Conservation (phyloP, 2,113 vertebrate genomes). For the Numenius arquata region DNA sequence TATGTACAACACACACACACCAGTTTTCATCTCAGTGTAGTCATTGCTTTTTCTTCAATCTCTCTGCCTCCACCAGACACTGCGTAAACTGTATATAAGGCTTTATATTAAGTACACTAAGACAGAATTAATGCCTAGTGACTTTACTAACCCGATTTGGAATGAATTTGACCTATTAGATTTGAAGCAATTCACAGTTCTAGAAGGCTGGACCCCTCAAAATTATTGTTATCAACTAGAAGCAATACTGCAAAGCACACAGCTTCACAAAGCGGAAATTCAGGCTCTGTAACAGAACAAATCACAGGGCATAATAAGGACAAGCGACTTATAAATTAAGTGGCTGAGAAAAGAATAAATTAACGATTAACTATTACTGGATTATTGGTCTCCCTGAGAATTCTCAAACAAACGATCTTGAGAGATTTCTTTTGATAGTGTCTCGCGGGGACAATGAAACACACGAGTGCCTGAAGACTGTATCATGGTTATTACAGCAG, state of each 20-base stretch:
- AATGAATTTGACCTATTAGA: background rate
- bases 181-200: background rate
- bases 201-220: background rate
- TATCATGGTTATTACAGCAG: background rate
- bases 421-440: background rate
- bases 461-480: background rate
- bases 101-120: background rate
- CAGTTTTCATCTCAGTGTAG: background rate
- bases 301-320: background rate
- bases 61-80: background rate
- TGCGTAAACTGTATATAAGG: background rate
- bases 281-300: background rate
- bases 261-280: background rate
- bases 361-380: background rate
- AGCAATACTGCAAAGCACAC: background rate
- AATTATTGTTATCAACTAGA: background rate
- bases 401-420: background rate
- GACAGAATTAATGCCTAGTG: background rate
- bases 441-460: background rate
- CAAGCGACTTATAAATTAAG: background rate
- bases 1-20: rapidly evolving
- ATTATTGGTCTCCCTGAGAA: background rate
- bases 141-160: background rate
- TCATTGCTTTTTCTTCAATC: background rate
- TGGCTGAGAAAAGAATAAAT: background rate